These are phyloP conservation scores for Haemorhous mexicanus DNA, from an alignment of 2,113 vertebrate species.

Conservation along the genomic window DNA sequence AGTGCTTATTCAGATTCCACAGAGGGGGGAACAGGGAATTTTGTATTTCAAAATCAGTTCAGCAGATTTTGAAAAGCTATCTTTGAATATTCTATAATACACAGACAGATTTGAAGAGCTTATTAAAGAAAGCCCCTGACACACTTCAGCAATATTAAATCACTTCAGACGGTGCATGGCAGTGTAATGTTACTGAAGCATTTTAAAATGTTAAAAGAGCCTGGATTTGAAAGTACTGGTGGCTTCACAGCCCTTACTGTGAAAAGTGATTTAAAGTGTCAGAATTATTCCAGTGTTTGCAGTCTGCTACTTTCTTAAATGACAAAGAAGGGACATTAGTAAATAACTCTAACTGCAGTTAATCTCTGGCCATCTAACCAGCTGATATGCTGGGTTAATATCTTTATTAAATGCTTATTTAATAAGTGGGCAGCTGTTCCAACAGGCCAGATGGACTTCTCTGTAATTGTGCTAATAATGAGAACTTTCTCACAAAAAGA, in stretches of 20 bases:
- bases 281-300: constrained; percentile 54
- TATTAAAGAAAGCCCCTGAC: constrained; percentile 75
- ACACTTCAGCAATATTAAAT: constrained; percentile 79
- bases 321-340: constrained; percentile 54
- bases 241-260: constrained; percentile 62
- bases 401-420: constrained; percentile 44
- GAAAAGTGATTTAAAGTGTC: constrained; percentile 71
- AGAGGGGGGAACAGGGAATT: neutral
- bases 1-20: neutral
- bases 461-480: constrained; percentile 46
- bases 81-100: constrained; percentile 71
- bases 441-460: constrained; percentile 40
- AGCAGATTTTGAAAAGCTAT: constrained; percentile 44
- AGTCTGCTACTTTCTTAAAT: constrained; percentile 67
- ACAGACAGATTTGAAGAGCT: constrained; percentile 74
- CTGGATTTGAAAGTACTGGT: constrained; percentile 71
- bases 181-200: constrained; percentile 74
- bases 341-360: constrained; percentile 49
- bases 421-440: constrained; percentile 49
- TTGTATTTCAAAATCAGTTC: constrained; percentile 44
- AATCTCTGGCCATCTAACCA: constrained; percentile 34
- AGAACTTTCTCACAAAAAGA: neutral
- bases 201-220: constrained; percentile 70
- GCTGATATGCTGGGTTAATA: constrained; percentile 24
- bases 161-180: constrained; percentile 67